Evolutionary conservation across 1,140 invertebrate genomes (phyloP).

Genomic region (Wasmannia auropunctata): DNA sequence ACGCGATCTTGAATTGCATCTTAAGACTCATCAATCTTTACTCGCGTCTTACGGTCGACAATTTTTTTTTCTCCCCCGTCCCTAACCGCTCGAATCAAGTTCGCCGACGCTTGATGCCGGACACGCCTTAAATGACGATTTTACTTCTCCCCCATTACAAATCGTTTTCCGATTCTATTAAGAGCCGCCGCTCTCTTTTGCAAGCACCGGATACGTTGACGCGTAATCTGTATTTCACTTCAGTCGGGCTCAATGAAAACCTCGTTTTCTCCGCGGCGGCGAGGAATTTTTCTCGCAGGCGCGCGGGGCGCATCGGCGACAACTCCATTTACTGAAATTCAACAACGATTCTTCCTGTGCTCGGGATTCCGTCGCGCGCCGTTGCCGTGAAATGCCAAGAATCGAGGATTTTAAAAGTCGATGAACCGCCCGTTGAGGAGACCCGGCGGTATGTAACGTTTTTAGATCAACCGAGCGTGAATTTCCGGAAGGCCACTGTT

Average conservation of each 20-base stretch:
- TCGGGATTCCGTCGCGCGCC: not conserved
- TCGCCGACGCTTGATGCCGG: not conserved
- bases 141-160: constrained; percentile 38
- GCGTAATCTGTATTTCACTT: constrained; percentile 28
- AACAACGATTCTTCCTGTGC: constrained; percentile 26
- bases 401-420: constrained; percentile 18
- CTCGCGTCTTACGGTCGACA: not conserved
- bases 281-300: not conserved
- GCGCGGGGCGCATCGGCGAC: not conserved
- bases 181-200: constrained; percentile 5
- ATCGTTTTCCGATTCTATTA: constrained; percentile 56
- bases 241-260: constrained; percentile 20
- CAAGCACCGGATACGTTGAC: constrained; percentile 4
- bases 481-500: not conserved
- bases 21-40: constrained; percentile 35
- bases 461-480: constrained; percentile 5
- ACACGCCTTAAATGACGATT: constrained; percentile 19
- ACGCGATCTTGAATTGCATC: not conserved
- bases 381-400: not conserved
- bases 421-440: not conserved
- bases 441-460: not conserved
- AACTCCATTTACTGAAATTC: constrained; percentile 32
- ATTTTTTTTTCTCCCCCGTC: constrained; percentile 5
- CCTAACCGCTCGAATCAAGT: not conserved
- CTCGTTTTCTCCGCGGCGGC: not conserved